Evolutionary conservation across 2,113 vertebrate genomes (phyloP), one percentile per base, ranked within the genome.

Genomic region (Pseudorectes ferrugineus): DNA sequence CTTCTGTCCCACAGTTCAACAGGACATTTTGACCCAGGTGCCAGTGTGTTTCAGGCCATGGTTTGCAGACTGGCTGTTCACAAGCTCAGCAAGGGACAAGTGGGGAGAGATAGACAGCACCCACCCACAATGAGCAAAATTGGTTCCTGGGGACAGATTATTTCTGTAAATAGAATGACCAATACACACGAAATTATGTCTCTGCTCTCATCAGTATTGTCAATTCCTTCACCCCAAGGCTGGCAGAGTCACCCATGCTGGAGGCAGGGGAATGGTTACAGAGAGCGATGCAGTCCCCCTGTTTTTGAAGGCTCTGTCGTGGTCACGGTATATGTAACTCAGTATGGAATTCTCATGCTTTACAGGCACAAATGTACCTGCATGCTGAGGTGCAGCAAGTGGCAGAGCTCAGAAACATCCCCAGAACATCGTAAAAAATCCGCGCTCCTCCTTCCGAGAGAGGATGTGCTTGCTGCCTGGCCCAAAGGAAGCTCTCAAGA

Each of bases 361-460:
- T 33, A 55, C 38, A 45, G 85, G 31, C 63, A 71, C 42, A 52
- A 76, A 24, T 6, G 6, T 40, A 35, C 9, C 38, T 1, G 2
- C 15, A 12, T 79, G 42, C 57, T 35, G 66, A 85, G 35, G 38
- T 81, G 43, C 72, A 72, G 38, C 51, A 86, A 28, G 51, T 49
- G 68, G 28, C 70, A 89, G 66, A 40, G n/a, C 35, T 46, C 14
- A 33, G 33, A 88, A 88, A 45, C 35, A 19, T 43, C 36, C 18
- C 23, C 35, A 59, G 62, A 80, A 73, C 31, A 26, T 28, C 1
- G 0, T 7, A 31, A 70, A 93, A 63, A 5, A 25, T 36, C 46
- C 4, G 0, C 0, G 0, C 23, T 81, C 36, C 59, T 38, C 43
- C 5, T 75, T 76, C 66, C 0, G 0, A 85, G 48, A 59, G 24